Conservation (phyloP, 2,113 vertebrate genomes). For the Panurus biarmicus region DNA sequence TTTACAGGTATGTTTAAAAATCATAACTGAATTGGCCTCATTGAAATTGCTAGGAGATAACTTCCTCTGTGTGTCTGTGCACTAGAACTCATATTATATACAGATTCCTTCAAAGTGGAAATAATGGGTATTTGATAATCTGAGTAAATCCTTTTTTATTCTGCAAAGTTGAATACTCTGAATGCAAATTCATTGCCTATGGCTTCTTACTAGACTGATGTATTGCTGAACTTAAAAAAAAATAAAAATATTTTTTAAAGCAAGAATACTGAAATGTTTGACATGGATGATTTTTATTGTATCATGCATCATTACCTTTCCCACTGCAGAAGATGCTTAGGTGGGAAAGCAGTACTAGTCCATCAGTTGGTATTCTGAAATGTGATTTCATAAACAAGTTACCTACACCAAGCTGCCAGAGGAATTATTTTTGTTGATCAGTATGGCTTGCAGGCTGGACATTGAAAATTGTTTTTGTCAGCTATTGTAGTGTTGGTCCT, state of each 20-base stretch:
- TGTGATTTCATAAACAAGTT: not conserved
- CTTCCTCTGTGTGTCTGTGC: not conserved
- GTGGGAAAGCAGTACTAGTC: not conserved
- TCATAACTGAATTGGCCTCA: not conserved
- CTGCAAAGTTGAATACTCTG: not conserved
- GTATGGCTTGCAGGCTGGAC: not conserved
- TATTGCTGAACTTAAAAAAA: not conserved
- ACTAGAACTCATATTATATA: not conserved
- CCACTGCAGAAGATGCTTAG: not conserved
- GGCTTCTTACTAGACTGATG: not conserved
- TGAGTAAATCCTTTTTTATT: not conserved
- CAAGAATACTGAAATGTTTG: not conserved
- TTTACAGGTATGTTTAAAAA: not conserved
- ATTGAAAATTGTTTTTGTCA: not conserved
- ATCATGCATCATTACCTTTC: not conserved
- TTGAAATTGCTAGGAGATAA: not conserved
- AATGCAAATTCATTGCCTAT: not conserved
- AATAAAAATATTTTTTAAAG: not conserved
- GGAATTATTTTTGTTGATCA: not conserved
- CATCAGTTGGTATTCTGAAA: not conserved
- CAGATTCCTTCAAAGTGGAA: not conserved
- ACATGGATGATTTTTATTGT: not conserved
- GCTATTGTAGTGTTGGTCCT: not conserved
- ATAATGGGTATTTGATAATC: not conserved
- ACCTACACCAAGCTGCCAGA: not conserved